These are phyloP conservation scores for Poeciliopsis retropinna DNA, from an alignment of 2,113 vertebrate genomes.

Conservation along the genomic window DNA sequence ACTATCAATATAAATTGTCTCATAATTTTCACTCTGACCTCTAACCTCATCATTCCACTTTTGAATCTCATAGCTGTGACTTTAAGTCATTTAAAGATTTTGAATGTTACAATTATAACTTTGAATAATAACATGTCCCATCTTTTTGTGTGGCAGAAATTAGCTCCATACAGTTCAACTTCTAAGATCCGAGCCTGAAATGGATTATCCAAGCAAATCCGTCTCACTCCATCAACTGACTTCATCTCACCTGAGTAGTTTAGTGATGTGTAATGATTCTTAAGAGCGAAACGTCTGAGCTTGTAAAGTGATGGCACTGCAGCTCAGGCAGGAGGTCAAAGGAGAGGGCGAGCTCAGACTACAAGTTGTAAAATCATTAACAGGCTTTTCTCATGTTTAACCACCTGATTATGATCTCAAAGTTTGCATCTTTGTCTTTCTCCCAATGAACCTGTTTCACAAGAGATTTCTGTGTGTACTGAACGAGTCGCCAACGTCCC, in stretches of 20 bases:
- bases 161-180: background rate
- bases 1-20: background rate
- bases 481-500: background rate
- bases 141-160: background rate
- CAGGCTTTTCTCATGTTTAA: conserved; percentile 4
- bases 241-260: conserved; percentile 22
- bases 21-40: background rate
- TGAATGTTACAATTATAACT: background rate
- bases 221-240: background rate
- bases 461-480: background rate
- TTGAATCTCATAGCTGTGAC: background rate
- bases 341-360: conserved; percentile 1
- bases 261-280: conserved; percentile 31
- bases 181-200: background rate
- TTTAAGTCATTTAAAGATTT: background rate
- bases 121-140: background rate
- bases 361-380: conserved; percentile 6
- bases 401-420: background rate
- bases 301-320: conserved; percentile 26
- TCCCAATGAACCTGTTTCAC: background rate
- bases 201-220: background rate
- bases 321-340: conserved; percentile 19
- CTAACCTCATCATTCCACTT: background rate
- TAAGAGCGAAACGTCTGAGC: background rate
- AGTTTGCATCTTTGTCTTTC: too few species aligned